Percentiles rank a stretch among this genome's conserved stretches.
Conservation (phyloP, 1,140 invertebrate genomes). For the Eueides isabella region DNA sequence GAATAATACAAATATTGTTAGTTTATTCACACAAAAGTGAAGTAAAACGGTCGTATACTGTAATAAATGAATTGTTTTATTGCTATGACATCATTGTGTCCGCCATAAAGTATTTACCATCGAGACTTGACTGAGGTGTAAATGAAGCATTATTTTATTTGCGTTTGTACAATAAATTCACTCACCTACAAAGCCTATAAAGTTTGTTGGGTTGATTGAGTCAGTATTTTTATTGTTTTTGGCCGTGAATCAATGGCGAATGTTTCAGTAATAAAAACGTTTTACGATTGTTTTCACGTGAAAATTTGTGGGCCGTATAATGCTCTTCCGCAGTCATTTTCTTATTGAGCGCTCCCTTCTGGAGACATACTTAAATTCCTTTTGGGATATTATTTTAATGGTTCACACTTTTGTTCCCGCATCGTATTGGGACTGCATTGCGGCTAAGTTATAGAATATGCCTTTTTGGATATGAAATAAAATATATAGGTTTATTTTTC, state of each 20-base stretch:
- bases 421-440: constrained; percentile 23
- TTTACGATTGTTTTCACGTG: constrained; percentile 80
- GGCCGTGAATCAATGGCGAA: constrained; percentile 78
- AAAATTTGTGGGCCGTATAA: constrained; percentile 79
- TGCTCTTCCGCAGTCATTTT: constrained; percentile 67
- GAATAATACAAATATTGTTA: constrained; percentile 1
- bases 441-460: constrained; percentile 19
- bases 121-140: constrained; percentile 52
- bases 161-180: constrained; percentile 70
- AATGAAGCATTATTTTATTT: constrained; percentile 73
- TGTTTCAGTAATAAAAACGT: constrained; percentile 77
- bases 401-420: constrained; percentile 30
- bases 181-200: constrained; percentile 74
- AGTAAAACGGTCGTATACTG: constrained; percentile 7
- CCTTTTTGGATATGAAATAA: not conserved
- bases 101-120: constrained; percentile 29
- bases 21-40: constrained; percentile 17
- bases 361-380: constrained; percentile 61
- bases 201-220: constrained; percentile 77
- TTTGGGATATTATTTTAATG: constrained; percentile 56
- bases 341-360: constrained; percentile 59
- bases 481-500: not conserved
- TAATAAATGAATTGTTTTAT: constrained; percentile 26
- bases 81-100: constrained; percentile 16
- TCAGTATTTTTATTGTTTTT: constrained; percentile 80